A percentile compares a stretch with the other conserved stretches of the same genome.
phyloP scores from a whole-genome alignment of 2,113 vertebrate species.

The Calcarius ornatus region DNA sequence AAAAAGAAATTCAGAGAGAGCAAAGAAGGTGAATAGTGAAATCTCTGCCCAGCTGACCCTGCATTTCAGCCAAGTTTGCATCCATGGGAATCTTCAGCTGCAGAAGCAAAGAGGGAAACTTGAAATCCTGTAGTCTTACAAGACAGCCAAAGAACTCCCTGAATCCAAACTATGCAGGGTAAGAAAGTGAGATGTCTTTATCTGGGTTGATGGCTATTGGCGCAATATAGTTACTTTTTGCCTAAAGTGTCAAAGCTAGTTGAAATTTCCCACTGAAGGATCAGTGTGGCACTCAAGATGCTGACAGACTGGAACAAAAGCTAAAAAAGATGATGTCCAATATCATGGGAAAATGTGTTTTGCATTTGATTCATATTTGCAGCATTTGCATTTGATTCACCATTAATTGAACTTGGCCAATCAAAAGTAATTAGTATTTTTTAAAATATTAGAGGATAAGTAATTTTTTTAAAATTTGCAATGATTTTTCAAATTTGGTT shows the following conservation, averaged over 20 bases:
- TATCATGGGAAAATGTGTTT: neutral
- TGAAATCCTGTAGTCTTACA: neutral
- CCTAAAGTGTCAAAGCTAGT: neutral
- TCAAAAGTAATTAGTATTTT: neutral
- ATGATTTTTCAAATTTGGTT: neutral
- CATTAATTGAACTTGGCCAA: neutral
- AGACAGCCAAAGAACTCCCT: neutral
- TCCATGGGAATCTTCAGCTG: neutral
- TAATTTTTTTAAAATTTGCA: neutral
- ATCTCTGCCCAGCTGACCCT: neutral
- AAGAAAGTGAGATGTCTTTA: neutral
- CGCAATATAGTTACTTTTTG: neutral
- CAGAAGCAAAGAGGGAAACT: neutral
- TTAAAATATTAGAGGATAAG: neutral
- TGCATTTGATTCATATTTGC: neutral
- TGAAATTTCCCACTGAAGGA: neutral
- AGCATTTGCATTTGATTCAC: neutral
- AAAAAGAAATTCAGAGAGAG: neutral
- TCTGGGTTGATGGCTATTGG: fast-evolving
- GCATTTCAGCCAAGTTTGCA: neutral
- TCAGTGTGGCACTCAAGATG: neutral
- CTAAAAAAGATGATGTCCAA: neutral
- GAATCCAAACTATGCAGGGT: neutral
- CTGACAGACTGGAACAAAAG: neutral
- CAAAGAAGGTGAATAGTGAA: neutral